Percentiles rank a stretch among this genome's conserved stretches.
Evolutionary conservation across 1,140 invertebrate species (phyloP).

Genomic region (Sinonovacula constricta): DNA sequence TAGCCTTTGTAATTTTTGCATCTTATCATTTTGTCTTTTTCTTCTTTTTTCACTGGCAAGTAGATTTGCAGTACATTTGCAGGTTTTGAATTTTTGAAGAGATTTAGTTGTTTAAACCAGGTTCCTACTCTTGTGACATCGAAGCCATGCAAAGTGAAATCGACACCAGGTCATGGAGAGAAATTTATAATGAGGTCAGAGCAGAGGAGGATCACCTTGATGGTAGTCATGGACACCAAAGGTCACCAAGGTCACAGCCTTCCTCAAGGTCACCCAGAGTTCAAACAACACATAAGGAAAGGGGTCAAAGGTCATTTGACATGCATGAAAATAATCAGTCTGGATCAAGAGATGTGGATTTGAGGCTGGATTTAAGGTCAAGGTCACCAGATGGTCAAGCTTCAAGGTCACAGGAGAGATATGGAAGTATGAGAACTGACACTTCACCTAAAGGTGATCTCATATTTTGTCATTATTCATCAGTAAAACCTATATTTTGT

Average conservation of each 20-base stretch:
- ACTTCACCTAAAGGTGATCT: too few relatives aligned
- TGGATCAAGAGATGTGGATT: conserved; percentile 8
- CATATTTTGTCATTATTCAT: too few relatives aligned
- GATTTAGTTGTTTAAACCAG: too few relatives aligned
- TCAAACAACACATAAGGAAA: too few relatives aligned
- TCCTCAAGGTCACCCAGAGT: not conserved
- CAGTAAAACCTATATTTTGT: too few relatives aligned
- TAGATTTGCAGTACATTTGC: too few relatives aligned
- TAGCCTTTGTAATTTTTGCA: too few relatives aligned
- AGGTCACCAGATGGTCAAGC: conserved; percentile 33
- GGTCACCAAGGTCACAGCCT: conserved; percentile 39
- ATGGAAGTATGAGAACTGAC: not conserved
- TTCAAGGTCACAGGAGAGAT: conserved; percentile 44
- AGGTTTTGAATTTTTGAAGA: too few relatives aligned
- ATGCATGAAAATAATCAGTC: not conserved
- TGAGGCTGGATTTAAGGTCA: not conserved
- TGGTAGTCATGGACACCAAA: too few relatives aligned
- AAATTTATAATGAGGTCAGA: conserved; percentile 43
- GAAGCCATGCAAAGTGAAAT: conserved; percentile 2
- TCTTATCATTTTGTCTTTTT: too few relatives aligned
- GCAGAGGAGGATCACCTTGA: conserved; percentile 34
- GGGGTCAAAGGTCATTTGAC: not conserved
- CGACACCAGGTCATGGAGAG: conserved; percentile 31
- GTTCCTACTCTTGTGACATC: not conserved
- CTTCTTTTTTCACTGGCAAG: too few relatives aligned